These are phyloP conservation scores for Cyclophora albipunctata DNA, from an alignment of 2,888 invertebrate genomes.

Conservation along the genomic window DNA sequence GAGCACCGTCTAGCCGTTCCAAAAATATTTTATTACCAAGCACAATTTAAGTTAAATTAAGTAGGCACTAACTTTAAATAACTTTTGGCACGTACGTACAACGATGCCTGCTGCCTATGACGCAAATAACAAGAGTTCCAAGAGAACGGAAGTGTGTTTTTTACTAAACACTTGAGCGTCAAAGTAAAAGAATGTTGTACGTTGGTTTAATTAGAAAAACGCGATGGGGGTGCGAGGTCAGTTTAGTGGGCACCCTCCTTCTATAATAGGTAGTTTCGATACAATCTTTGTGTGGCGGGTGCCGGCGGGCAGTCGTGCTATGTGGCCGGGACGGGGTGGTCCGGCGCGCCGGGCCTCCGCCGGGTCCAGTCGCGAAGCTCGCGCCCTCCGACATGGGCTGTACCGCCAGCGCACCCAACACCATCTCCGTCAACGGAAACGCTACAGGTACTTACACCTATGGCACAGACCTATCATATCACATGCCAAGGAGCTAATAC, in stretches of 20 bases:
- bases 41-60: too few species aligned
- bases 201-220: conserved; percentile 71
- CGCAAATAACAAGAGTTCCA: conserved; percentile 14
- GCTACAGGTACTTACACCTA: conserved; percentile 40
- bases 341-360: conserved; percentile 16
- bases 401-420: conserved; percentile 62
- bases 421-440: conserved; percentile 36
- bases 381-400: conserved; percentile 53
- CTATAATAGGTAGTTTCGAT: conserved; percentile 64
- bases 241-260: conserved; percentile 65
- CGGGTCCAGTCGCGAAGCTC: too few species aligned
- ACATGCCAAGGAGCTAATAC: too few species aligned
- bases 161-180: conserved; percentile 55
- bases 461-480: too few species aligned
- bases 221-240: conserved; percentile 75
- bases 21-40: too few species aligned
- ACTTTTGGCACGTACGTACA: too few species aligned
- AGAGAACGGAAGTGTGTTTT: conserved; percentile 31
- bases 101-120: conserved; percentile 3
- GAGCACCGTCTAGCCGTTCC: too few species aligned
- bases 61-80: too few species aligned
- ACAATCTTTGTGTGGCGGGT: conserved; percentile 45
- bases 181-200: conserved; percentile 54
- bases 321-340: conserved; percentile 45
- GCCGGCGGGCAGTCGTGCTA: conserved; percentile 43